These are phyloP conservation scores for Enoplosus armatus DNA, from an alignment of 2,797 vertebrate species.

Conservation along the genomic window DNA sequence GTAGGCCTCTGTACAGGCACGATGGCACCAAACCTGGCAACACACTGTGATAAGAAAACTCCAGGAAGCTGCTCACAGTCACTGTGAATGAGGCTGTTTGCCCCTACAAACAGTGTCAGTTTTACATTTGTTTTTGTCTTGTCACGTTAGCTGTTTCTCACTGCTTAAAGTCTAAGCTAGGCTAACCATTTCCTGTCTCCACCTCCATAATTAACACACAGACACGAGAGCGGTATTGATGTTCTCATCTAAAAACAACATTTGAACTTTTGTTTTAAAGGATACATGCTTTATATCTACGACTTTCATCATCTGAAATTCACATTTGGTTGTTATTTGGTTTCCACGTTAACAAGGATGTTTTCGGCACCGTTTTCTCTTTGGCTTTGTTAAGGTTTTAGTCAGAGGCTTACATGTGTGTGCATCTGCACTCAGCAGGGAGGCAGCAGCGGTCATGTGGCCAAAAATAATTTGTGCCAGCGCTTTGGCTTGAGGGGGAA, in stretches of 20 bases:
- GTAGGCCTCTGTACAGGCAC: neutral
- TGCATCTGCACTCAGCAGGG: neutral
- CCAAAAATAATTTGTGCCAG: constrained; percentile 1
- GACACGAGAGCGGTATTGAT: neutral
- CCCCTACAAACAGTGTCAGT: neutral
- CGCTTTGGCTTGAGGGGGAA: neutral
- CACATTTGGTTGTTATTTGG: neutral
- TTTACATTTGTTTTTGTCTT: neutral
- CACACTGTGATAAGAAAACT: neutral
- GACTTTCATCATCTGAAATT: neutral
- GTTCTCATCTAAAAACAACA: neutral
- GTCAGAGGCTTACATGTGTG: neutral
- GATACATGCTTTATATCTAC: neutral
- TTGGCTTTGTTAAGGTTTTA: neutral
- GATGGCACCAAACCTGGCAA: neutral
- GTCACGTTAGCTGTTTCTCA: neutral
- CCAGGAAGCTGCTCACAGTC: neutral
- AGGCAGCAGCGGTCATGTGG: neutral
- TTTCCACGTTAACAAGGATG: neutral
- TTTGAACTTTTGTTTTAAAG: neutral
- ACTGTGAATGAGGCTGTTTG: neutral
- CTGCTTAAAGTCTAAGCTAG: neutral
- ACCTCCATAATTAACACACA: neutral
- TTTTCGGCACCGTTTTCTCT: neutral
- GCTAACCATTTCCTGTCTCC: neutral